phyloP scores from a whole-genome alignment of 2,113 vertebrate species.

The Hydrolagus affinis region DNA sequence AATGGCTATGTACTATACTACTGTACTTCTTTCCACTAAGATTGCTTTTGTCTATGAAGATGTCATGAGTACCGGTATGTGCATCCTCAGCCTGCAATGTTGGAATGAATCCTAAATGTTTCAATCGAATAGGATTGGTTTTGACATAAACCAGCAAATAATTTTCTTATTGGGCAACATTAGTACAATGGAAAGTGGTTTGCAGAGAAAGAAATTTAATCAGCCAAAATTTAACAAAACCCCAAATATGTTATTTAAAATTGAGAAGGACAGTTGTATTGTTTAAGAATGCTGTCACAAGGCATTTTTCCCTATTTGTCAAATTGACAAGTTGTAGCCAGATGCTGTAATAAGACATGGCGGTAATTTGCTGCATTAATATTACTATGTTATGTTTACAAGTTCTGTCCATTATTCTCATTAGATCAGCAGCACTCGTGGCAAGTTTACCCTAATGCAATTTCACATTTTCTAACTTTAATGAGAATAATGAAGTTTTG shows the following conservation, averaged over 20 bases:
- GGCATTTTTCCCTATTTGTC: slow-evolving; percentile 38
- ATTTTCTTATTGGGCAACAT: slow-evolving; percentile 39
- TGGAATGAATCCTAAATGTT: slow-evolving; percentile 13
- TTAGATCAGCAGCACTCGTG: slow-evolving; percentile 36
- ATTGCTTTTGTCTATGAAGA: slow-evolving; percentile 20
- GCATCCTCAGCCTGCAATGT: not conserved
- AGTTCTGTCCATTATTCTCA: slow-evolving; percentile 34
- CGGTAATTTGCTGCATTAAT: slow-evolving; percentile 37
- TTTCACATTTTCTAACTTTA: slow-evolving; percentile 31
- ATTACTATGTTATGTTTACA: slow-evolving; percentile 41
- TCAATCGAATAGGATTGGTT: slow-evolving; percentile 27
- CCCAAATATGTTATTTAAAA: slow-evolving; percentile 41
- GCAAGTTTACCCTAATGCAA: slow-evolving; percentile 35
- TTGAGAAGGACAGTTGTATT: slow-evolving; percentile 41
- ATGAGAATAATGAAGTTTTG: slow-evolving; percentile 26
- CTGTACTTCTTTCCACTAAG: not conserved
- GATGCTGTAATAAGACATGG: slow-evolving; percentile 38
- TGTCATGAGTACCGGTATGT: not conserved
- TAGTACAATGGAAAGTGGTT: slow-evolving; percentile 38
- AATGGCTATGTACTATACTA: not conserved
- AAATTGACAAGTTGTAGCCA: slow-evolving; percentile 37
- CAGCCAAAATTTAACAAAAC: slow-evolving; percentile 39
- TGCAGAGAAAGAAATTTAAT: slow-evolving; percentile 44
- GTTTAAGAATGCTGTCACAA: slow-evolving; percentile 41
- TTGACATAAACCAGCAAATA: slow-evolving; percentile 35